phyloP scores from a whole-genome alignment of 2,888 invertebrate genomes.

The Synanthedon formicaeformis region DNA sequence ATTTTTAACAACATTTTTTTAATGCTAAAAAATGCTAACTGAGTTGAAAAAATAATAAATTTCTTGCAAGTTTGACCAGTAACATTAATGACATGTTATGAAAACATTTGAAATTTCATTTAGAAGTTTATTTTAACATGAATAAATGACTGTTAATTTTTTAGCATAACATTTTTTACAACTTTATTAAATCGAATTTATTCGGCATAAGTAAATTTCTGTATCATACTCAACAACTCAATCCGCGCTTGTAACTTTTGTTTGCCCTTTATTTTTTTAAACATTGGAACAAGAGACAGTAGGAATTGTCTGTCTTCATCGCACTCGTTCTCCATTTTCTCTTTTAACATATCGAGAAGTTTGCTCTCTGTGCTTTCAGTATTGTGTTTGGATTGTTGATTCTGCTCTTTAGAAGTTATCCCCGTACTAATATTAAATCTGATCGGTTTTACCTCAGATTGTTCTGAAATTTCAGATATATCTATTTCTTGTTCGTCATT shows the following conservation, averaged over 20 bases:
- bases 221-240: slow-evolving; percentile 33
- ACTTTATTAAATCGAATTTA: neutral
- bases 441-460: neutral
- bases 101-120: too few species aligned
- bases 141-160: too few species aligned
- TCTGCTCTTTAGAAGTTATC: neutral
- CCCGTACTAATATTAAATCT: neutral
- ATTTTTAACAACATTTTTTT: too few species aligned
- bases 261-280: slow-evolving; percentile 28
- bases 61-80: too few species aligned
- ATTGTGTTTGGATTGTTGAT: neutral
- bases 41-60: too few species aligned
- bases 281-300: slow-evolving; percentile 34
- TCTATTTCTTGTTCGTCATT: neutral
- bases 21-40: too few species aligned
- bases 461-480: neutral
- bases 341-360: slow-evolving; percentile 23
- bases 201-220: slow-evolving; percentile 6
- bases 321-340: slow-evolving; percentile 23
- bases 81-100: too few species aligned
- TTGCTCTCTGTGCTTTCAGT: neutral
- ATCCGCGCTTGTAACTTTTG: slow-evolving; percentile 42
- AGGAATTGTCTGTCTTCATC: slow-evolving; percentile 43
- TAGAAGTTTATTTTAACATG: too few species aligned
- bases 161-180: too few species aligned